phyloP scores from a whole-genome alignment of 1,140 invertebrate genomes.

The Leptonema lineaticorne region DNA sequence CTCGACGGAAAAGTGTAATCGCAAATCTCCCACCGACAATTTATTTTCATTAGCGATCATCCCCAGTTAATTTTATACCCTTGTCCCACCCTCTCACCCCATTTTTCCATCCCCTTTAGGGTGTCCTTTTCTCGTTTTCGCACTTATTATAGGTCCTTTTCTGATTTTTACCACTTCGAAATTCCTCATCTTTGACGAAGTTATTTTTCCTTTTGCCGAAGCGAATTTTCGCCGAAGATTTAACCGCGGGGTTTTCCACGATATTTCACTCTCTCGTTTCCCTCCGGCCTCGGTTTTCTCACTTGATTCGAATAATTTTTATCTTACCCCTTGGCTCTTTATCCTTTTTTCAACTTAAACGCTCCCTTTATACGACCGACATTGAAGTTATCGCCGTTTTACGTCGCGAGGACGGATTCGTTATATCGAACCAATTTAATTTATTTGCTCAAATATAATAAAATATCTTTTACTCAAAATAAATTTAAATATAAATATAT shows the following conservation, averaged over 20 bases:
- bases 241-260: neutral
- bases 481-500: too few relatives aligned
- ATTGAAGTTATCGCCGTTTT: slow-evolving; percentile 31
- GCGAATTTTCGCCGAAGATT: neutral
- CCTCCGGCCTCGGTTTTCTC: neutral
- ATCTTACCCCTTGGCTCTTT: slow-evolving; percentile 20
- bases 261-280: neutral
- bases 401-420: slow-evolving; percentile 13
- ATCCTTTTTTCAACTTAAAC: slow-evolving; percentile 26
- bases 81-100: slow-evolving; percentile 29
- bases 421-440: slow-evolving; percentile 2
- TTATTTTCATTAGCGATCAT: slow-evolving; percentile 62
- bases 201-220: slow-evolving; percentile 6
- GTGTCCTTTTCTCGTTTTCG: slow-evolving; percentile 43
- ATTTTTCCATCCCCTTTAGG: neutral
- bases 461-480: too few relatives aligned
- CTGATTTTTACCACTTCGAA: too few relatives aligned
- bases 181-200: slow-evolving; percentile 22
- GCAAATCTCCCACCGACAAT: slow-evolving; percentile 58
- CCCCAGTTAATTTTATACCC: slow-evolving; percentile 59
- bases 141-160: too few relatives aligned
- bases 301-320: slow-evolving; percentile 16
- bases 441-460: too few relatives aligned
- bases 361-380: slow-evolving; percentile 25
- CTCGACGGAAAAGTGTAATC: slow-evolving; percentile 46